phyloP scores from a whole-genome alignment of 2,888 invertebrate genomes.

The Crematogaster levior region DNA sequence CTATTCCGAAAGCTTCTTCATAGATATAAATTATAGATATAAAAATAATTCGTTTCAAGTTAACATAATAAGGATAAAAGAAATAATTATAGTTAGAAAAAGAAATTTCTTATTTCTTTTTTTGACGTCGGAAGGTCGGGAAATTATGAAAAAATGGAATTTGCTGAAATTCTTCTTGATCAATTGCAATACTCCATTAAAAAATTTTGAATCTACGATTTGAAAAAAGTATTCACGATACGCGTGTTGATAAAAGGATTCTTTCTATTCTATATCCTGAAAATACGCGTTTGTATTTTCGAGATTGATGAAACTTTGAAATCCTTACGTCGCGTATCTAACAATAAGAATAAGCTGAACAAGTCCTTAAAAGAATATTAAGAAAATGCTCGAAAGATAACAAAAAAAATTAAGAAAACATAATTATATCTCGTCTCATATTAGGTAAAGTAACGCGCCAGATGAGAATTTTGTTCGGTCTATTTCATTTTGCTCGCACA shows the following conservation, averaged over 20 bases:
- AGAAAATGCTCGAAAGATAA: background rate
- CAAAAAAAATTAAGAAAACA: background rate
- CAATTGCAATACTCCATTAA: background rate
- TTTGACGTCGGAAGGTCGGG: background rate
- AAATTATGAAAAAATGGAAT: background rate
- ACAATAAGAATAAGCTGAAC: slow-evolving; percentile 4
- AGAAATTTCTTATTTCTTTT: background rate
- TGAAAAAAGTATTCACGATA: background rate
- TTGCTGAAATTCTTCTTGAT: background rate
- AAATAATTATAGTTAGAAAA: background rate
- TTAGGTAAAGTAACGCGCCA: background rate
- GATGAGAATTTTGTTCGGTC: background rate
- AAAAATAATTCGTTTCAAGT: background rate
- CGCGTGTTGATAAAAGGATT: background rate
- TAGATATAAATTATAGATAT: background rate
- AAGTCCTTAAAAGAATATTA: slow-evolving; percentile 8
- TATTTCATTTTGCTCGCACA: background rate
- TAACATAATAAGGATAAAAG: background rate
- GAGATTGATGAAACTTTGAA: slow-evolving; percentile 2
- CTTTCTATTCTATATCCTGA: background rate
- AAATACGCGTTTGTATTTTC: background rate
- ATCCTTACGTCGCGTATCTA: background rate
- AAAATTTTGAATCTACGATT: background rate
- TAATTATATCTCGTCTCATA: slow-evolving; percentile 6
- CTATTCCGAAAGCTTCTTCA: background rate